phyloP scores from a whole-genome alignment of 2,888 invertebrate species.

The Patella pellucida region DNA sequence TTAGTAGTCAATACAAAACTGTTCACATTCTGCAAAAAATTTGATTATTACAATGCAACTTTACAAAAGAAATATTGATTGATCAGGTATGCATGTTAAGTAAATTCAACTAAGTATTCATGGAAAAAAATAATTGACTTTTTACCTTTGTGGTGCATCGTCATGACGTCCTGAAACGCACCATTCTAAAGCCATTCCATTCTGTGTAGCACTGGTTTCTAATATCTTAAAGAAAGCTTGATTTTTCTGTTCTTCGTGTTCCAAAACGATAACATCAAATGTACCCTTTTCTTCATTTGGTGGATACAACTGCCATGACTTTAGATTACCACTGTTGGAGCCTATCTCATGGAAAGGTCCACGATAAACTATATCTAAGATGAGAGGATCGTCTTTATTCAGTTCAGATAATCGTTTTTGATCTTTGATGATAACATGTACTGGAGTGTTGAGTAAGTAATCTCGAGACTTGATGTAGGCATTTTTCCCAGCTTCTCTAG shows the following conservation, averaged over 20 bases:
- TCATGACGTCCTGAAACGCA: constrained; percentile 3
- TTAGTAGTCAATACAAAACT: no score
- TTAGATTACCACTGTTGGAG: background rate
- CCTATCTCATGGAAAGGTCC: background rate
- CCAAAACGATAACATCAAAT: background rate
- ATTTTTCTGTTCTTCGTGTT: background rate
- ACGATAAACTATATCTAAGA: background rate
- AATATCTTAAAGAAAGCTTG: constrained; percentile 7
- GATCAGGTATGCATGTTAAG: no score
- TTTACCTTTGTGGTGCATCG: background rate
- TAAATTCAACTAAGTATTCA: no score
- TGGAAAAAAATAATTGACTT: no score
- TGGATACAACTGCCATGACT: constrained; percentile 1
- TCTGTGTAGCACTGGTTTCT: constrained; percentile 8
- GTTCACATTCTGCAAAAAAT: no score
- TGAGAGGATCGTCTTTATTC: background rate
- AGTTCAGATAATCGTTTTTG: background rate
- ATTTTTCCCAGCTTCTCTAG: background rate
- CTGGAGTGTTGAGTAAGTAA: background rate
- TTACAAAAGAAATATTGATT: no score
- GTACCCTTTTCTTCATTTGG: background rate
- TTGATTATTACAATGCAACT: no score
- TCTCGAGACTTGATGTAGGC: constrained; percentile 3
- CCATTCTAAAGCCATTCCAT: constrained; percentile 6
- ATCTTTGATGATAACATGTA: background rate